Evolutionary conservation across 2,888 invertebrate genomes (phyloP).

Genomic region (Rosalia funebris): DNA sequence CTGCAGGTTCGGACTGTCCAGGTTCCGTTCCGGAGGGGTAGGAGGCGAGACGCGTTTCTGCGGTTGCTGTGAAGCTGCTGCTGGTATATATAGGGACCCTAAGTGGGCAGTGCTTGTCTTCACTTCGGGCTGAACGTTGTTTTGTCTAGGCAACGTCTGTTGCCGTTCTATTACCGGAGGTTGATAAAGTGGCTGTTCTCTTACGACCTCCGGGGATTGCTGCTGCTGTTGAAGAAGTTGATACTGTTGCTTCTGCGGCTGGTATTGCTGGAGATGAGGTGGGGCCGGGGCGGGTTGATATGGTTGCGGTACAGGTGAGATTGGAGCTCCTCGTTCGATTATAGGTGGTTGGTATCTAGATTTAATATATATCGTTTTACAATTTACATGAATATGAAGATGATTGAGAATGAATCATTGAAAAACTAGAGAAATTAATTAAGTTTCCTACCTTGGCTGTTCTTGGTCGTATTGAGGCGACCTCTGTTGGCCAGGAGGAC

Average conservation of each 20-base stretch:
- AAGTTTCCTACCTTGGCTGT: constrained; percentile 6
- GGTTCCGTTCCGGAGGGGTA: constrained; percentile 48
- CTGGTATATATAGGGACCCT: constrained; percentile 69
- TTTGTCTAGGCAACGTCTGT: constrained; percentile 34
- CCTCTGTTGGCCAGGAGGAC: constrained; percentile 37
- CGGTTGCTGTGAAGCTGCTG: constrained; percentile 52
- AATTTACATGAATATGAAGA: no score
- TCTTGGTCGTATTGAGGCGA: constrained; percentile 25
- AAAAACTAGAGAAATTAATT: no score
- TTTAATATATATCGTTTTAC: no score
- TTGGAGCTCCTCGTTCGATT: constrained; percentile 38
- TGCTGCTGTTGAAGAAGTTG: constrained; percentile 32
- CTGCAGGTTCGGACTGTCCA: constrained; percentile 59
- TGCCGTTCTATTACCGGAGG: constrained; percentile 47
- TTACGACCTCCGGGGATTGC: constrained; percentile 15
- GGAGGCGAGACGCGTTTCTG: constrained; percentile 48
- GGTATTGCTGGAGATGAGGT: constrained; percentile 30
- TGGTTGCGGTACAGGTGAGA: constrained; percentile 48
- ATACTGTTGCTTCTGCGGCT: constrained; percentile 23
- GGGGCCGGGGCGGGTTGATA: constrained; percentile 36
- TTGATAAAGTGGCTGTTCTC: constrained; percentile 30
- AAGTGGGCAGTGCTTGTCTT: constrained; percentile 60
- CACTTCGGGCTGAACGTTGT: constrained; percentile 38
- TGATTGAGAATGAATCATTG: no score
- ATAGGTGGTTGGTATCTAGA: constrained; percentile 61